Base-by-base conservation (phyloP, 2,888 invertebrate species). In the Hecatera dysodea region DNA sequence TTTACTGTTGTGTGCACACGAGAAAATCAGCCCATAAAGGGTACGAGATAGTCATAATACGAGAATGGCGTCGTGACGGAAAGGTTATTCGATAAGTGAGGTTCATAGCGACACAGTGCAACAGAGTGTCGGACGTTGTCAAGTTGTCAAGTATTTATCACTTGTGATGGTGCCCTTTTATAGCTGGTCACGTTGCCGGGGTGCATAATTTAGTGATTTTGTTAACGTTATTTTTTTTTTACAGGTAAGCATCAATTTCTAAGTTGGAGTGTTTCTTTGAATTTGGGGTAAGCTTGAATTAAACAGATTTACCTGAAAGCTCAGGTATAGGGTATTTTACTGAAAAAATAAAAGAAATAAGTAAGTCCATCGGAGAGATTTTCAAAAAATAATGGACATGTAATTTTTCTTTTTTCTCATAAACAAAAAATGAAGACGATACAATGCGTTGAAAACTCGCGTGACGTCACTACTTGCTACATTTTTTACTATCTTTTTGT, bases 181-280 rank as follows among this genome's bases (percentile, higher is more conserved):
- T 75, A 55, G 17, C 53, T n/a, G 46, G 36, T 52, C 77, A 70
- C 59, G 52, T 59, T 73, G 39, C 2, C 15, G n/a, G 56, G 56
- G 53, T 78, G 33, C 39, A 77, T 71, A 60, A 59, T 48, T 69
- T 59, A 71, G 29, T 33, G n/a, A 1, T 56, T 36, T 27, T 52
- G 0, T 3, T 56, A 72, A 76, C 27, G 9, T n/a, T 9, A 1
- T 39, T 17, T 80, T 55, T 81, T 69, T 78, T 63, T 78, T 78
- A 2, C 77, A 81, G 78, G 78, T 78, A 81, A 76, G 77, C 53
- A 60, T 12, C 27, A 29, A 12, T 15, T 22, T 2, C 24, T 1
- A 9, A 29, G 0, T 12, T 15, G 36, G 17, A n/a, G 8, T 6
- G 22, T 4, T 17, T 27, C 12, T 42, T 22, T 48, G 7, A 55